Evolutionary conservation across 2,797 vertebrate species (phyloP), one percentile per base, ranked within the genome.

Genomic region (Xiphophorus birchmanni): DNA sequence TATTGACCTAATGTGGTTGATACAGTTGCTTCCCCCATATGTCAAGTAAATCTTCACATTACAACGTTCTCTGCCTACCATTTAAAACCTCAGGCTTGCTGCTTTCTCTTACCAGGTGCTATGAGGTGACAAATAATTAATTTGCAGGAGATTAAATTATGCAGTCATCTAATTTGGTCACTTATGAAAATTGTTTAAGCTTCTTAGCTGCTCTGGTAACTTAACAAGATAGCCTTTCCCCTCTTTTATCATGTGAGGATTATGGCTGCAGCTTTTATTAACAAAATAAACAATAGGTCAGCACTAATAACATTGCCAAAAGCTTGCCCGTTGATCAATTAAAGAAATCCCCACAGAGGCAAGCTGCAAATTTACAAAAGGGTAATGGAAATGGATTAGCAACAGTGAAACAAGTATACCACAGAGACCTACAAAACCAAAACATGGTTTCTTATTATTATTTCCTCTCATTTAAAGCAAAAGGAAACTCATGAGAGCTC

Each of bases 1-100:
- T 84, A 74, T 75, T 80, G 74, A 9, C 81, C 80, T 76, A 80
- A 74, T 76, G 78, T 40, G 73, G 56, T 48, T 85, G 82, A 90
- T 76, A 82, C 75, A 69, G 73, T 48, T 71, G 52, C 29, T 45
- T 37, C 77, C 67, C 60, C 72, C n/a, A 11, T 42, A 11, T 69
- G 56, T 77, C 76, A 67, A 45, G 78, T 77, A 60, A 75, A 82
- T 77, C 37, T 37, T 45, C 37, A 74, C 77, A 82, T 63, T 72
- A 85, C 73, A 75, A 73, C 44, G 48, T 72, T 26, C 26, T 37
- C 10, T 37, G 40, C 40, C n/a, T 63, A 72, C 47, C 26, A 52
- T 82, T 74, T 69, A n/a, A 52, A 2, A 50, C 52, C 35, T n/a
- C 2, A 35, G 9, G 42, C 82, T 47, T 79, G 6, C 23, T 60